Evolutionary conservation across 2,888 invertebrate genomes (phyloP), one percentile per base, ranked within the genome.

Genomic region (Chromoteleia sp.): DNA sequence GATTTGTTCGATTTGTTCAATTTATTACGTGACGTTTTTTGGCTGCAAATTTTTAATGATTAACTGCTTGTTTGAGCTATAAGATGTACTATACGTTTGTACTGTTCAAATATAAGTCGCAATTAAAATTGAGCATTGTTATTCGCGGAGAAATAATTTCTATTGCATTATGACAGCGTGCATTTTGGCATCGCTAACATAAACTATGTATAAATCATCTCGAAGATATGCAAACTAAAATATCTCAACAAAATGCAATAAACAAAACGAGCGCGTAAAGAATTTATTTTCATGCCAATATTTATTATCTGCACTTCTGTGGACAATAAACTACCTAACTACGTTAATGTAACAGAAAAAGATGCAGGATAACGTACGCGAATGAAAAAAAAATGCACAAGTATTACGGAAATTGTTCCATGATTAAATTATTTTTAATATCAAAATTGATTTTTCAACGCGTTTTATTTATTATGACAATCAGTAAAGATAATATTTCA

Each of bases 181-280:
- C 29, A 15, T 41, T 25, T 43, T 59, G 59, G 59, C 59, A 59
- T 29, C 41, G 5, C 14, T 43, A 43, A 41, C 10, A 43, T 15
- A 43, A 59, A 15, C 59, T 17, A 12, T 10, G 39, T 29, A 43
- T 59, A 43, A 59, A 59, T 59, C 58, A 54, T 33, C 17, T 0
- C 17, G 15, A 30, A 33, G 17, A 21, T 39, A 56, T 39, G 39
- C 39, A 25, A 39, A 25, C 58, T 30, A 21, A 58, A 58, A 41
- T 41, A 41, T 58, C 12, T 41, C 58, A 58, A 41, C 58, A 25
- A 39, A 41, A 39, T 58, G n/a, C 58, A 41, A 58, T 25, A n/a
- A 58, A 58, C 39, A 58, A 41, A 25, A 25, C 8, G 14, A 21
- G 14, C 17, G n/a, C 14, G 12, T 39, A 41, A 58, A 58, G 39